Evolutionary conservation across 2,888 invertebrate genomes (phyloP).

Genomic region (Acronicta psi): DNA sequence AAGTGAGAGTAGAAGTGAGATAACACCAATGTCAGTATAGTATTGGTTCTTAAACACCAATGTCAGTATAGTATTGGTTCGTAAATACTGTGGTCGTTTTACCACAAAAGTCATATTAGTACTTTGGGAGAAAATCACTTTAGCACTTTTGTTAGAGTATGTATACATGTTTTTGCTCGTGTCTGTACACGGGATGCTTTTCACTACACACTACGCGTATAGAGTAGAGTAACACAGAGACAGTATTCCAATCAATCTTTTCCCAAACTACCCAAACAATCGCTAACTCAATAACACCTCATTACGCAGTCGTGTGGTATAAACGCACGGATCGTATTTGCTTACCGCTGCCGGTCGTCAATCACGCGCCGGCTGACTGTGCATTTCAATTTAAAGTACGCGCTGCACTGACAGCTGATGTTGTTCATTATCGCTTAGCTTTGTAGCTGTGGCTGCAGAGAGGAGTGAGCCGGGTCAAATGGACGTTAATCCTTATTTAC

Average conservation of each 20-base stretch:
- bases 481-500: too few species aligned
- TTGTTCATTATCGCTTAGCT: constrained; percentile 49
- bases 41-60: too few species aligned
- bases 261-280: background rate
- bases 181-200: too few species aligned
- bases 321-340: constrained; percentile 78
- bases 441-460: constrained; percentile 2
- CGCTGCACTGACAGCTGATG: constrained; percentile 55
- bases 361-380: constrained; percentile 86
- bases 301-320: constrained; percentile 63
- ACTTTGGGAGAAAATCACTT: too few species aligned
- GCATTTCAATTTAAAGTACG: constrained; percentile 83
- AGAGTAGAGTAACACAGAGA: background rate
- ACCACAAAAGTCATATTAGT: too few species aligned
- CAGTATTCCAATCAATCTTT: background rate
- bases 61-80: too few species aligned
- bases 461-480: too few species aligned
- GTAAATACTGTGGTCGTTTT: too few species aligned
- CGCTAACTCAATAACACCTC: constrained; percentile 42
- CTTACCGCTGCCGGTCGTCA: constrained; percentile 86
- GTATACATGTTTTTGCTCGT: too few species aligned
- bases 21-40: too few species aligned
- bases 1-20: too few species aligned
- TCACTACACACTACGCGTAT: background rate
- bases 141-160: too few species aligned